A percentile compares a stretch with the other conserved stretches of the same genome.
Evolutionary conservation across 2,888 invertebrate genomes (phyloP).

Genomic region (Seladonia tumulorum): DNA sequence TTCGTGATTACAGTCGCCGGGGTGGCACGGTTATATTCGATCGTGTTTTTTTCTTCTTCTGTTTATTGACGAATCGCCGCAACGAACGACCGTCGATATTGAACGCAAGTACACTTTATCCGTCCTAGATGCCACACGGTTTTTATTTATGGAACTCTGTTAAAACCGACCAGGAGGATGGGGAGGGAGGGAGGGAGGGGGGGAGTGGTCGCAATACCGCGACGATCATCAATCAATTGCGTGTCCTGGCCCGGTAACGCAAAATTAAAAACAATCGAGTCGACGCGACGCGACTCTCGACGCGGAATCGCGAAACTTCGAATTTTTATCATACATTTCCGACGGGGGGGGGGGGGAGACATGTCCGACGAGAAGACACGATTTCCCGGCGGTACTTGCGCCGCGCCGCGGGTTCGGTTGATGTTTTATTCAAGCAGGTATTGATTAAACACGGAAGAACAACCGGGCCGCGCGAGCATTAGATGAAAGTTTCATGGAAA

Average conservation of each 20-base stretch:
- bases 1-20: no score
- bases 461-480: not conserved
- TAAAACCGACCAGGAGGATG: not conserved
- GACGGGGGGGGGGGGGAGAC: not conserved
- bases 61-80: not conserved
- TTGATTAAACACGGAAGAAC: conserved; percentile 1
- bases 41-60: no score
- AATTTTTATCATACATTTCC: not conserved
- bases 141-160: conserved; percentile 6
- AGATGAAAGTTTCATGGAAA: conserved; percentile 11
- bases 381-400: not conserved
- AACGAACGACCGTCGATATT: not conserved
- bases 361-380: not conserved
- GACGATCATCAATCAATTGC: conserved; percentile 8
- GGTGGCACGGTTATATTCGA: not conserved
- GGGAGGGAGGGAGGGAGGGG: not conserved
- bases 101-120: not conserved
- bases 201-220: not conserved
- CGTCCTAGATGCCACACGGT: not conserved
- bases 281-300: not conserved
- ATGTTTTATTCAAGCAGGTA: conserved; percentile 5
- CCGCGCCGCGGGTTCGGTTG: no score
- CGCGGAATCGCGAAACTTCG: not conserved
- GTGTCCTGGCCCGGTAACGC: not conserved
- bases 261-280: not conserved